Evolutionary conservation across 2,797 vertebrate species (phyloP).

Genomic region (Syndactyla subalaris): DNA sequence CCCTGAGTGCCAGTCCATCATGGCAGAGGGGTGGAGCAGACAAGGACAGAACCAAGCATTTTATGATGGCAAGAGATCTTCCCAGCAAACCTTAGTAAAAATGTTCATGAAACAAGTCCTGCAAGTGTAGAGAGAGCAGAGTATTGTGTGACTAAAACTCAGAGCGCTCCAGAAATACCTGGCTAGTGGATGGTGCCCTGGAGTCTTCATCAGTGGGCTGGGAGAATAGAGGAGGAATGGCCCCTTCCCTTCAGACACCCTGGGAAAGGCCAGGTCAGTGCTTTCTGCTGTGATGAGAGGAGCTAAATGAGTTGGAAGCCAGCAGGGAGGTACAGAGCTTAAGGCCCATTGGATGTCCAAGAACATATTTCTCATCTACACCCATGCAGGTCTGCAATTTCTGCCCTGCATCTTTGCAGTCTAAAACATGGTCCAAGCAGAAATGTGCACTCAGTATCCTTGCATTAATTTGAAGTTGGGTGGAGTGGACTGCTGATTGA

Average conservation of each 20-base stretch:
- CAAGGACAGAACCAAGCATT: not conserved
- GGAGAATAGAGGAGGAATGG: not conserved
- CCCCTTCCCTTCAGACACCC: not conserved
- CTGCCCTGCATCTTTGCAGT: not conserved
- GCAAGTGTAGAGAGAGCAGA: not conserved
- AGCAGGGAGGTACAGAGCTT: not conserved
- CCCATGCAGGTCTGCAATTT: not conserved
- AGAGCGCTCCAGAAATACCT: not conserved
- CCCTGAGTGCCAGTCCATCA: not conserved
- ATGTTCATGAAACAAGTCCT: accelerated
- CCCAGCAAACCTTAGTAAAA: not conserved
- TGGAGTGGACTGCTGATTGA: not conserved
- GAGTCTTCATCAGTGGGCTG: not conserved
- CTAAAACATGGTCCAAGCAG: not conserved
- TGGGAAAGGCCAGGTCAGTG: not conserved
- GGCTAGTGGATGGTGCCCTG: not conserved
- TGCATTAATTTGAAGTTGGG: not conserved
- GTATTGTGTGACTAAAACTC: not conserved
- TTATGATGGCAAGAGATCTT: not conserved
- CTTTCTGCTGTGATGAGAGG: not conserved
- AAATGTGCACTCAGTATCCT: not conserved
- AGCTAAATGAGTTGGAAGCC: not conserved
- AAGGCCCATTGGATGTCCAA: not conserved
- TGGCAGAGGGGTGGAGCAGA: not conserved
- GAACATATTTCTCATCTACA: not conserved